Evolutionary conservation across 1,140 invertebrate species (phyloP), one percentile per base, ranked within the genome.

Genomic region (Aphis gossypii): DNA sequence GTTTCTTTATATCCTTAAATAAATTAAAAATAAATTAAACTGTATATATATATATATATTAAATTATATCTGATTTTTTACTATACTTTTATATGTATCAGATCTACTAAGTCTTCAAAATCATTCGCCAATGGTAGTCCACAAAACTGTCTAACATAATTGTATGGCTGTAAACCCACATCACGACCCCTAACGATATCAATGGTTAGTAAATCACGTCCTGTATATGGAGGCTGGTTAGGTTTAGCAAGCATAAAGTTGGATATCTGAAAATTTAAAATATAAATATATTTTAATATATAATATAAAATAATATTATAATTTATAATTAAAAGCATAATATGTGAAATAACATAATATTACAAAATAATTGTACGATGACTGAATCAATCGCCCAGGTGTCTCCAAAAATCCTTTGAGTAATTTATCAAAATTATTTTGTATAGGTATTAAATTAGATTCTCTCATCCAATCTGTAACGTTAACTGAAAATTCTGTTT

Each of bases 121-220:
- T 94, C 96, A 1, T 95, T 95, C 0, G 97, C 97, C 94, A 96
- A 96, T 0, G 96, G 95, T 1, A 99, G 95, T 14, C 97, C 97
- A 95, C 98, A 98, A 88, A 97, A 97, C 60, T 97, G 96, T 87
- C 98, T 95, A 94, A 97, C 97, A 54, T 97, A 96, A 93, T 97
- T 97, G 95, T 99, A 99, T 23, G 96, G 95, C 1, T 97, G 97
- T n/a, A 99, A 94, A 0, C 98, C 98, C 94, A 98, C 98, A 95
- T 99, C 98, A 92, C 98, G 96, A 20, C 98, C 98, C 93, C 98
- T 96, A 95, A 98, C 97, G 94, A 99, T 98, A 94, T 98, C 97
- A 86, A 98, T 96, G 0, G 98, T 97, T 0, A 97, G 98, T 94
- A 99, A 96, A 96, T 99, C 98, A 87, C 98, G 95, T 0, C 98